Percentiles rank a stretch among this genome's conserved stretches.
Evolutionary conservation across 1,140 invertebrate genomes (phyloP).

Genomic region (Sycophila sp.): DNA sequence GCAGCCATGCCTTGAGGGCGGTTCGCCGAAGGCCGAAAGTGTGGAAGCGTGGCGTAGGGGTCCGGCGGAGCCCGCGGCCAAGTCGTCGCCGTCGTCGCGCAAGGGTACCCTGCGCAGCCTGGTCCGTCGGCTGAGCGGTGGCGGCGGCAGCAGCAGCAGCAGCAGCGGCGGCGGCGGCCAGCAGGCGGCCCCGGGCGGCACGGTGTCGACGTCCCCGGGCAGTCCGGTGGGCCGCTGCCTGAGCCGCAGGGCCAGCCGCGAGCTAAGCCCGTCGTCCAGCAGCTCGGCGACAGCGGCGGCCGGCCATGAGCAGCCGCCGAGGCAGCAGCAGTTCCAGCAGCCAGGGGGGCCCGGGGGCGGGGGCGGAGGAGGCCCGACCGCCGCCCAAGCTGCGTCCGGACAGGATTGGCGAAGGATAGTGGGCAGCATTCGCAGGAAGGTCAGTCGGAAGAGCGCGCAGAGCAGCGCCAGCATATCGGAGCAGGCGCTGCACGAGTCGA

Average conservation of each 20-base stretch:
- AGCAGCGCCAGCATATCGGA: constrained; percentile 49
- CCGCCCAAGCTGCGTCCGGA: constrained; percentile 43
- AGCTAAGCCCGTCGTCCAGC: constrained; percentile 56
- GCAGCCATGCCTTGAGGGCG: constrained; percentile 5
- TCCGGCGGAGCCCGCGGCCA: neutral
- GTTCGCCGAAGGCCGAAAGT: constrained; percentile 1
- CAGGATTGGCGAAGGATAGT: constrained; percentile 65
- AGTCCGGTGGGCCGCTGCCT: constrained; percentile 52
- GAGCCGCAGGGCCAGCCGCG: constrained; percentile 56
- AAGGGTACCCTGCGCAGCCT: constrained; percentile 44
- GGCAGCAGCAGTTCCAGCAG: neutral
- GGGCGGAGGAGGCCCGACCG: constrained; percentile 40
- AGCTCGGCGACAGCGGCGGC: constrained; percentile 7
- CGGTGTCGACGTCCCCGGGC: constrained; percentile 58
- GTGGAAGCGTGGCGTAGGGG: constrained; percentile 4
- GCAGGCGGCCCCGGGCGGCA: constrained; percentile 39
- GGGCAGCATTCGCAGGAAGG: constrained; percentile 62
- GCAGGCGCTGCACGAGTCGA: constrained; percentile 4
- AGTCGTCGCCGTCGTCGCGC: constrained; percentile 16
- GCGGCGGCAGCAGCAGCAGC: constrained; percentile 2
- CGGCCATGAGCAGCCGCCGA: neutral
- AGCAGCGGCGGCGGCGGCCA: constrained; percentile 37
- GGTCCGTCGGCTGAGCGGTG: constrained; percentile 47
- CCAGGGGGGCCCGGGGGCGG: constrained; percentile 40
- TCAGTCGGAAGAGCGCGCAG: constrained; percentile 50